phyloP scores from a whole-genome alignment of 2,888 invertebrate species.

The Campoletis raptor region DNA sequence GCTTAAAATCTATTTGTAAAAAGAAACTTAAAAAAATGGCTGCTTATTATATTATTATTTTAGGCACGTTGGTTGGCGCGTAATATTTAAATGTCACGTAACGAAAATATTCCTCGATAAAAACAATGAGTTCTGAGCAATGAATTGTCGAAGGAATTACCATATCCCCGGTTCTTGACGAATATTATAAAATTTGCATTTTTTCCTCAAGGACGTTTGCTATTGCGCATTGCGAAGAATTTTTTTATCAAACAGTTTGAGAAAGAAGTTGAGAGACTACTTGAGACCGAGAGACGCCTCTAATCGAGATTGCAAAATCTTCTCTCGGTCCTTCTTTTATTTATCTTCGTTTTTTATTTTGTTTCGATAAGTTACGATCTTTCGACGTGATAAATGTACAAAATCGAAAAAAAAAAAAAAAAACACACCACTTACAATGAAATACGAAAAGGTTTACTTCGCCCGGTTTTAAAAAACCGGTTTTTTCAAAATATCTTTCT shows the following conservation, averaged over 20 bases:
- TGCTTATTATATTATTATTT: background rate
- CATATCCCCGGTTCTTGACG: background rate
- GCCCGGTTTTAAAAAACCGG: constrained; percentile 17
- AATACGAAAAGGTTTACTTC: constrained; percentile 4
- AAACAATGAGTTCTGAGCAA: background rate
- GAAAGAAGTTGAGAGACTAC: background rate
- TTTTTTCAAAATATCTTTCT: background rate
- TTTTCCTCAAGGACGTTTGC: background rate
- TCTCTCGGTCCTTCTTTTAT: background rate
- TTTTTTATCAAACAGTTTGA: background rate
- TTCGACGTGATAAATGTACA: background rate
- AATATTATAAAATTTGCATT: constrained; percentile 4
- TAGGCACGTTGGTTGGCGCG: background rate
- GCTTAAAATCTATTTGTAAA: background rate
- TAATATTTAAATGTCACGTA: background rate
- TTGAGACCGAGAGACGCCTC: background rate
- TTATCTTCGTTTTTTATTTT: constrained; percentile 1
- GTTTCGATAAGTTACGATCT: background rate
- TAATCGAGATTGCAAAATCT: background rate
- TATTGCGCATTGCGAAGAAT: background rate
- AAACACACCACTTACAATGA: background rate
- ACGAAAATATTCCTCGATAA: background rate
- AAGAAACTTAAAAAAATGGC: background rate
- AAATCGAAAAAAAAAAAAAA: background rate
- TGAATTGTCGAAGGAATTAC: background rate